Conservation (phyloP, 2,797 vertebrate genomes). For the Chiroxiphia lanceolata region DNA sequence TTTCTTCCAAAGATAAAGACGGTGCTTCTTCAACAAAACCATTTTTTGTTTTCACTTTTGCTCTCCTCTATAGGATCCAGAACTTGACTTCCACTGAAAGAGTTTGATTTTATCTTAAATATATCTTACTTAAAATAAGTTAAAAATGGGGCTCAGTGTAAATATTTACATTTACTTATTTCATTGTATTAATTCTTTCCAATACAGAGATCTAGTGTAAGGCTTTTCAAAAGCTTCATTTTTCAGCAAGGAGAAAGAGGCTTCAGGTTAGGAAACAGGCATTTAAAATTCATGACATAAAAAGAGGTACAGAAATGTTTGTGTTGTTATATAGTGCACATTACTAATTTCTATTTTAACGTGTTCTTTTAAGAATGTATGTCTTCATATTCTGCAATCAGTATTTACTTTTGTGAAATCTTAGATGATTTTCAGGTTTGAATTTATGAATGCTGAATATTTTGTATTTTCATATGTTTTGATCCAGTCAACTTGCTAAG, state of each 20-base stretch:
- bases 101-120: background rate
- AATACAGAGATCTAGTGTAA: background rate
- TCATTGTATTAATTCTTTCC: background rate
- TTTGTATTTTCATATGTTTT: background rate
- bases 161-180: background rate
- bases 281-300: background rate
- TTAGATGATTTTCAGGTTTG: background rate
- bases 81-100: background rate
- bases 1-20: background rate
- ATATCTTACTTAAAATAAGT: background rate
- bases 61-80: background rate
- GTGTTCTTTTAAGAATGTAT: background rate
- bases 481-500: background rate
- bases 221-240: background rate
- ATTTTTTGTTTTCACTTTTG: background rate
- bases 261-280: background rate
- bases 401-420: background rate
- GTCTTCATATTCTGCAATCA: background rate
- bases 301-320: background rate
- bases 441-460: background rate
- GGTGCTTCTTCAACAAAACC: background rate
- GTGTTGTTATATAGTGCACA: background rate
- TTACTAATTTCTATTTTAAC: background rate
- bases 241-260: background rate
- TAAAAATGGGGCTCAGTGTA: rapidly evolving